Evolutionary conservation across 1,140 invertebrate genomes (phyloP), one percentile per base, ranked within the genome.

Genomic region (Hermetia illucens): DNA sequence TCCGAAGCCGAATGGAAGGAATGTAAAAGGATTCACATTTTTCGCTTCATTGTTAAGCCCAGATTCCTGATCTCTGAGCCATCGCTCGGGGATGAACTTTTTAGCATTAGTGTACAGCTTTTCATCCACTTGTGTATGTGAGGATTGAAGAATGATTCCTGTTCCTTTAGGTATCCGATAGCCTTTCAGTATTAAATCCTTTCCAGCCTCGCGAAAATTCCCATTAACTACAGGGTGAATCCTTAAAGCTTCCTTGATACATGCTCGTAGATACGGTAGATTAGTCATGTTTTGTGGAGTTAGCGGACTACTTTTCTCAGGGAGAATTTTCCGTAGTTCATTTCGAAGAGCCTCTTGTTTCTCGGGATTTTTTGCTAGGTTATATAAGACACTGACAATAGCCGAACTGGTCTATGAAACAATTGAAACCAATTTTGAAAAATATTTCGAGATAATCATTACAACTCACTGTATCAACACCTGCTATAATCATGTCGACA

Each of bases 401-500:
- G 43, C 44, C 16, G 44, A 43, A 3, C 45, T 45, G 0, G 50
- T 52, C 50, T 52, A 19, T 27, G 36, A 2, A 31, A 27, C 29
- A 32, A 38, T 19, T 18, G n/a, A n/a, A n/a, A n/a, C n/a, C n/a
- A n/a, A n/a, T 18, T 18, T 15, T n/a, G 19, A 32, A 16, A 18
- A 2, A 17, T 12, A 12, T 15, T 8, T 15, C 13, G 12, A 9
- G n/a, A 18, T 36, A 10, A 19, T 17, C 1, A 0, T 31, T 12
- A 34, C 12, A 4, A 12, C 17, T 63, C 60, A 79, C 76, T 41
- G 79, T 84, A 56, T 85, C 81, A 29, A 83, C 70, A 24, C 80
- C 81, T 16, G 77, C 79, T 25, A 79, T 63, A 22, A 85, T 45
- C 68, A 80, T 75, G 51, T 85, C 81, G 40, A 71, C 61, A 5